Evolutionary conservation across 2,888 invertebrate species (phyloP), one percentile per base, ranked within the genome.

Genomic region (Drosophila neonasuta): DNA sequence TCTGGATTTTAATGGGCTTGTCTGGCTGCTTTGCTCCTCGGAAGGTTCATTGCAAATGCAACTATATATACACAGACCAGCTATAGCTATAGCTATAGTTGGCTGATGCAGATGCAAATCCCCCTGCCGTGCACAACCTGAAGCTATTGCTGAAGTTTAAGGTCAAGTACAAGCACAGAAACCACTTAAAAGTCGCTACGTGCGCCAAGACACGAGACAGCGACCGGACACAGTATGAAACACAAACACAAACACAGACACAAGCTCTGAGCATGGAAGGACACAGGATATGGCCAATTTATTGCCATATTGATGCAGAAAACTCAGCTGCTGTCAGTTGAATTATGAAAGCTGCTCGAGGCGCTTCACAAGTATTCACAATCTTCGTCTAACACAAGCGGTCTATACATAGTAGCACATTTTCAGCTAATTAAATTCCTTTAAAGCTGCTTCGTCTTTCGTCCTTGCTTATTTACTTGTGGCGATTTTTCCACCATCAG

Each of bases 231-330:
- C 34, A 32, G 48, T 15, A 49, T 24, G 8, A 20, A 39, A 13
- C 10, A 17, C 15, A 30, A 15, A 48, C 15, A 48, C 17, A 48
- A 9, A 34, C 32, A 10, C 13, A 42, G 1, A 39, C 10, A 29
- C 29, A 9, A 32, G 30, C 7, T 24, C 24, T 4, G 24, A 45
- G 29, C 11, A 24, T 15, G 11, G 29, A 41, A 46, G 46, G 24
- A 29, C 41, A 7, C 30, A 41, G 55, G 54, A 55, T 36, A 55
- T 32, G 44, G 62, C 51, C 66, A 86, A 72, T 57, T 76, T 73
- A 76, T 77, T 68, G 77, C 77, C 80, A 85, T 75, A 82, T 83
- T 86, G 82, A 80, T 74, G 67, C 56, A 56, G 52, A 32, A 56
- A 77, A 56, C 66, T 82, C 80, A 60, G 62, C 71, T 78, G 74